These are phyloP conservation scores for Clitarchus hookeri DNA, from an alignment of 2,888 invertebrate genomes.

Conservation along the genomic window DNA sequence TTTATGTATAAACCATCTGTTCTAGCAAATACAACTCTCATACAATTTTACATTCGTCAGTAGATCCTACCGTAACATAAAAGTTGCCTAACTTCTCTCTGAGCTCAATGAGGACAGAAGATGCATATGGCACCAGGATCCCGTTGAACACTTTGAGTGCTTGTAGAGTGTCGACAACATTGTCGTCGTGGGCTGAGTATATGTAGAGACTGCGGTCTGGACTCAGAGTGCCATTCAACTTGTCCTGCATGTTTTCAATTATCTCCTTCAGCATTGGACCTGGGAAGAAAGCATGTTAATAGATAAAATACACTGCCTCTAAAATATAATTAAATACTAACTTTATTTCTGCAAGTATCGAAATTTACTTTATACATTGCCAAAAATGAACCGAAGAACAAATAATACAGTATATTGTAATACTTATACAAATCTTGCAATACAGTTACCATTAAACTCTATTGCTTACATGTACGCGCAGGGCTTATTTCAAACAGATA, in stretches of 20 bases:
- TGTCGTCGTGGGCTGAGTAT: constrained; percentile 15
- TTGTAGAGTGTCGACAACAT: neutral
- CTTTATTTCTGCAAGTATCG: no score
- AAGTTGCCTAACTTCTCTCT: neutral
- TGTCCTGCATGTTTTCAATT: neutral
- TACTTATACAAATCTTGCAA: no score
- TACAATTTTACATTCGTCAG: no score
- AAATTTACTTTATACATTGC: no score
- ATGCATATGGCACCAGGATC: constrained; percentile 1
- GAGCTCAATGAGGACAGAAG: constrained; percentile 4
- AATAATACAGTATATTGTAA: no score
- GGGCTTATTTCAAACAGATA: no score
- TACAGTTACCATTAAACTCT: no score
- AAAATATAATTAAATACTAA: no score
- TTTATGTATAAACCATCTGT: constrained; percentile 15
- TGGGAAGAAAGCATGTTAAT: neutral
- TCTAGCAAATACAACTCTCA: no score
- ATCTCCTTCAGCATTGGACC: constrained; percentile 20
- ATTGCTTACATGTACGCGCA: no score
- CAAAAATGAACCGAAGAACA: no score
- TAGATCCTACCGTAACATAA: neutral
- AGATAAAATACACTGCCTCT: no score
- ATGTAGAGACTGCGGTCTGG: constrained; percentile 11
- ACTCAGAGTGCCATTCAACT: neutral
- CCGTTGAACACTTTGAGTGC: constrained; percentile 17